phyloP scores from a whole-genome alignment of 2,888 invertebrate genomes.

The Rhabditophanes sp. region DNA sequence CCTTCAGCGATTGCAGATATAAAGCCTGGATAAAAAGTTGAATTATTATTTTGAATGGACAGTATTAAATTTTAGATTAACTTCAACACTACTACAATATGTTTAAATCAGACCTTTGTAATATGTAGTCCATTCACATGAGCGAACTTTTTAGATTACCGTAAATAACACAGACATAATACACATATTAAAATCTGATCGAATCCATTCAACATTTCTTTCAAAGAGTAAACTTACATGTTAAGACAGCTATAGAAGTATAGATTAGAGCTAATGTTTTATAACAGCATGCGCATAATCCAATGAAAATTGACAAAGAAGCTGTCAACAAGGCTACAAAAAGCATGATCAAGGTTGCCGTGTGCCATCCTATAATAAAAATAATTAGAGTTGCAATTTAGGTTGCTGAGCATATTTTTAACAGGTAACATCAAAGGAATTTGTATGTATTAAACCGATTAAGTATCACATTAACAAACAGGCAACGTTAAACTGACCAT shows the following conservation, averaged over 20 bases:
- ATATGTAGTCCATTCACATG: no score
- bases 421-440: no score
- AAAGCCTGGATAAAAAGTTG: conserved; percentile 24
- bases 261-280: conserved; percentile 31
- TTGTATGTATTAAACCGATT: no score
- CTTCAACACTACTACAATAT: neutral
- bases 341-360: conserved; percentile 34
- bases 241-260: conserved; percentile 32
- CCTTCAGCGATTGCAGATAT: conserved; percentile 39
- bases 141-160: no score
- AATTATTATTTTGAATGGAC: conserved; percentile 2
- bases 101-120: neutral
- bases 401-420: no score
- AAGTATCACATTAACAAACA: no score
- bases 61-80: neutral
- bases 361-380: conserved; percentile 39
- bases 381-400: neutral
- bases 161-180: no score
- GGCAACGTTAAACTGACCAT: conserved; percentile 16
- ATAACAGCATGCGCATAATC: conserved; percentile 37
- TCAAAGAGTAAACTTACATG: conserved; percentile 26
- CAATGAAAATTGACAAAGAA: conserved; percentile 29
- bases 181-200: no score
- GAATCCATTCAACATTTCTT: neutral
- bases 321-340: conserved; percentile 29